Evolutionary conservation across 2,797 vertebrate species (phyloP), one percentile per base, ranked within the genome.

Genomic region (Kryptolebias ocellatus): DNA sequence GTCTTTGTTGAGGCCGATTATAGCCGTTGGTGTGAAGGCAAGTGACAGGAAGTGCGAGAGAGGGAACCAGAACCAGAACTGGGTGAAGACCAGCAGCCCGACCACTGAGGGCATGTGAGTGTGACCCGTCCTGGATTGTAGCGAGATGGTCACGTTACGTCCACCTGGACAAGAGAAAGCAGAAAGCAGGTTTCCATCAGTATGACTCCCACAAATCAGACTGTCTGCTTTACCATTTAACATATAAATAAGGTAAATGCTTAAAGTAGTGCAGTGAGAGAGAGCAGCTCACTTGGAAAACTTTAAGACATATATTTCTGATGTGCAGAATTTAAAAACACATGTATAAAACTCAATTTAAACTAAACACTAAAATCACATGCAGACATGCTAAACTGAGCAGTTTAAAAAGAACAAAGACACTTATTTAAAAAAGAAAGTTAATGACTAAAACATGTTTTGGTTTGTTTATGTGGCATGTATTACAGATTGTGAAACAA

Each of bases 31-130:
- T 9, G 96, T 98, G 85, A 98, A 99, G 62, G 98, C 94, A 91
- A 99, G 76, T 0, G 98, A 99, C 84, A 99, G 79, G 87, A 99
- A 99, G 85, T 99, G 98, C 34, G 98, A 98, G 57, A 99, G 93
- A 1, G 98, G 98, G 87, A 99, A 99, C 98, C 98, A 99, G 90
- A 99, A 99, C 98, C 98, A 99, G 93, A 99, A 99, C 94, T 99
- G 98, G 53, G 98, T 99, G 84, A 99, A 99, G 87, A 99, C 97
- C 82, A 99, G 92, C 72, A 99, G 95, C 7, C 98, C 98, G 24
- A 99, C 98, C 81, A 99, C 94, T 0, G 98, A 98, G 0, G 98
- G 97, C 98, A 99, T 99, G 89, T 99, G 98, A 45, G 98, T 99
- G 83, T 99, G 98, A 42, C 98, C 98, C 0, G 98, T 99, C 78